These are phyloP conservation scores for Glaucomys volans DNA, from an alignment of 2,113 vertebrate species.

Conservation along the genomic window DNA sequence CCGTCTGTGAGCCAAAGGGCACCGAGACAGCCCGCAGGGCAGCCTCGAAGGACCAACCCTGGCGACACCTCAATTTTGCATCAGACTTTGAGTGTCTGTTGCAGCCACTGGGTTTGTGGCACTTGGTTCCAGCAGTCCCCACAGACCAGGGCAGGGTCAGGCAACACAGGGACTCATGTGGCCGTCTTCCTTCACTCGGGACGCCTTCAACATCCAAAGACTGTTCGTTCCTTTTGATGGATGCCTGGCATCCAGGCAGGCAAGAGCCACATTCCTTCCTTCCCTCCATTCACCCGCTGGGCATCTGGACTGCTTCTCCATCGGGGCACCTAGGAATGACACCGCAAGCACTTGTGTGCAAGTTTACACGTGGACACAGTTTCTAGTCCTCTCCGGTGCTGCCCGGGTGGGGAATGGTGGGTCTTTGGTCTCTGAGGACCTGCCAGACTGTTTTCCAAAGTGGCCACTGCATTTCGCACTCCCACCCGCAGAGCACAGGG, in stretches of 20 bases:
- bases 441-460: neutral
- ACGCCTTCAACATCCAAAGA: too few relatives aligned
- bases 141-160: neutral
- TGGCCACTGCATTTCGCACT: fast-evolving
- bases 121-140: neutral
- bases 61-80: fast-evolving
- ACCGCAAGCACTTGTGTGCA: fast-evolving
- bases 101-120: too few relatives aligned
- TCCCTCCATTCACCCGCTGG: fast-evolving
- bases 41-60: neutral
- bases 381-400: neutral
- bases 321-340: fast-evolving
- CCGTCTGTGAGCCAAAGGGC: neutral
- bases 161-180: fast-evolving
- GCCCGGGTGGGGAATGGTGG: fast-evolving
- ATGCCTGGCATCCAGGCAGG: too few relatives aligned
- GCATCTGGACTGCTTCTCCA: neutral
- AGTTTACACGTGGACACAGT: fast-evolving
- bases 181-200: neutral
- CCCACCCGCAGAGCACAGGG: too few relatives aligned
- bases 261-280: too few relatives aligned
- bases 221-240: too few relatives aligned
- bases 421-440: neutral
- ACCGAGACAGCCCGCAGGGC: too few relatives aligned
- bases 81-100: neutral